phyloP scores from a whole-genome alignment of 2,113 vertebrate species.

The Neolamprologus caudopunctatus region DNA sequence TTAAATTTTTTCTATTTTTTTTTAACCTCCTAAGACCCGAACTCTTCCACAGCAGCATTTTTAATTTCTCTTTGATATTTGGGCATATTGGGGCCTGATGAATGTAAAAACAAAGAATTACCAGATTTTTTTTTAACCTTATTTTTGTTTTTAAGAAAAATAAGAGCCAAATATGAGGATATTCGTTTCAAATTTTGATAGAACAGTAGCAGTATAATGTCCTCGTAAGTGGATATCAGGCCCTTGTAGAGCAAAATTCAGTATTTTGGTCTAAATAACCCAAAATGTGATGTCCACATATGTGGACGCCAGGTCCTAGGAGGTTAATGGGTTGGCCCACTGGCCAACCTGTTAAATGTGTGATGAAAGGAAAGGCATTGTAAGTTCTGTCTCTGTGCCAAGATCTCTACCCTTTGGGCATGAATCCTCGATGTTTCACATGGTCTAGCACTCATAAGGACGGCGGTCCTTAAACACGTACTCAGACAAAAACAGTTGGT shows the following conservation, averaged over 20 bases:
- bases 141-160: not conserved
- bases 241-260: not conserved
- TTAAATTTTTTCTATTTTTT: no score
- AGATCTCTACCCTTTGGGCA: not conserved
- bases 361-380: not conserved
- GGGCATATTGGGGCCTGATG: rapidly evolving
- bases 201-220: not conserved
- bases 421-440: not conserved
- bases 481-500: not conserved
- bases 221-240: not conserved
- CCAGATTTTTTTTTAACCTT: not conserved
- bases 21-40: not conserved
- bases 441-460: not conserved
- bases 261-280: not conserved
- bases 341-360: not conserved
- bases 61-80: not conserved
- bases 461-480: not conserved
- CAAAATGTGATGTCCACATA: not conserved
- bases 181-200: not conserved
- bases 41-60: not conserved
- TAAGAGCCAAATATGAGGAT: not conserved
- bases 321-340: not conserved
- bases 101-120: not conserved
- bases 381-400: not conserved
- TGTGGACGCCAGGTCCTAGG: not conserved